Conservation (phyloP, 1,140 invertebrate species). For the Cydia pomonella region DNA sequence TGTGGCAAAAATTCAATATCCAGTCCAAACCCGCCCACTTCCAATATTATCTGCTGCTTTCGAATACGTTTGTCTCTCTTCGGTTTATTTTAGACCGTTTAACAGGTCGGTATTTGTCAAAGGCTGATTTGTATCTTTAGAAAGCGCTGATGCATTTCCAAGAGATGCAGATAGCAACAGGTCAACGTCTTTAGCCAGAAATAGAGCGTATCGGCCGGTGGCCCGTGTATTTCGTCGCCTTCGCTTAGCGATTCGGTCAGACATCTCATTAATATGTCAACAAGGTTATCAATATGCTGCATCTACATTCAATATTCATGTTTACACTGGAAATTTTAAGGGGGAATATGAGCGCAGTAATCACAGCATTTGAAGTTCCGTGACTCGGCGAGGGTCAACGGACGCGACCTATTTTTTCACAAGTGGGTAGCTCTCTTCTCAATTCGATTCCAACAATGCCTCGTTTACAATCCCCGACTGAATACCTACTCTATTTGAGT, state of each 20-base stretch:
- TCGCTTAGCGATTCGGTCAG: slow-evolving; percentile 60
- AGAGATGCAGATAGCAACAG: slow-evolving; percentile 61
- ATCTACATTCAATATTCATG: slow-evolving; percentile 47
- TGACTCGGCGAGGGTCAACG: slow-evolving; percentile 7
- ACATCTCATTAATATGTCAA: slow-evolving; percentile 73
- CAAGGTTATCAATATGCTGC: slow-evolving; percentile 64
- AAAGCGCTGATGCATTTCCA: slow-evolving; percentile 51
- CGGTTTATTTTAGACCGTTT: slow-evolving; percentile 16
- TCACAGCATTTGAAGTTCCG: neutral
- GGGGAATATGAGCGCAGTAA: slow-evolving; percentile 9
- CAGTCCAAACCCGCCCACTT: slow-evolving; percentile 20
- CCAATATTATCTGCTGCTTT: slow-evolving; percentile 20
- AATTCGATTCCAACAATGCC: slow-evolving; percentile 15
- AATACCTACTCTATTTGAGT: slow-evolving; percentile 8
- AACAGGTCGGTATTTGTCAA: slow-evolving; percentile 25
- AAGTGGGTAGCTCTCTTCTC: slow-evolving; percentile 16
- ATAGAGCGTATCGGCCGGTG: slow-evolving; percentile 63
- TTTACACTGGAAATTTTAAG: slow-evolving; percentile 40
- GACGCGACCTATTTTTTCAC: slow-evolving; percentile 31
- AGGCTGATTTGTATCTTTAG: slow-evolving; percentile 36
- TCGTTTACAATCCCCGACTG: slow-evolving; percentile 4
- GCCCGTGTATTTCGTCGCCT: slow-evolving; percentile 65
- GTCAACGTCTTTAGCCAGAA: slow-evolving; percentile 71
- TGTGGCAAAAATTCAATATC: slow-evolving; percentile 29
- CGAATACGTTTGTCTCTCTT: neutral